Conservation (phyloP, 2,113 vertebrate genomes). For the Struthidea cinerea region DNA sequence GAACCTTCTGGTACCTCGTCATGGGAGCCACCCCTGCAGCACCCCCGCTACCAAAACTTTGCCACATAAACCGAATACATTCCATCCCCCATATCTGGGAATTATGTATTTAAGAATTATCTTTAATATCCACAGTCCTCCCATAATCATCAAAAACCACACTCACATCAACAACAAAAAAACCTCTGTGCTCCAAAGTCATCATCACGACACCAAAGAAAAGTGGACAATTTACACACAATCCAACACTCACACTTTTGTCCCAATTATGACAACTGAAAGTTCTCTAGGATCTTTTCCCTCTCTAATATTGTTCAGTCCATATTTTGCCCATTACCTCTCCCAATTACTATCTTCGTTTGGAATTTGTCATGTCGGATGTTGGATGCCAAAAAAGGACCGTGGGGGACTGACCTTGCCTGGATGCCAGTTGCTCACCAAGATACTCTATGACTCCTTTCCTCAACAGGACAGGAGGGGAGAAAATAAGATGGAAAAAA, state of each 20-base stretch:
- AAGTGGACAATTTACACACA: neutral
- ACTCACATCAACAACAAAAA: neutral
- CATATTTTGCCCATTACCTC: neutral
- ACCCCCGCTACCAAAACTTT: accelerated
- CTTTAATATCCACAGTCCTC: neutral
- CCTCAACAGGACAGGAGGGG: neutral
- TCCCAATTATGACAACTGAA: neutral
- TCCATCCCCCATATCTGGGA: neutral
- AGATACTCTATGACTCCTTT: neutral
- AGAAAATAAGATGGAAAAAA: neutral
- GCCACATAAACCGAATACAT: neutral
- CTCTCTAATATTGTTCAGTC: neutral
- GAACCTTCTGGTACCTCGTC: neutral
- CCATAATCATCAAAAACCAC: neutral
- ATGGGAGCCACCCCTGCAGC: neutral
- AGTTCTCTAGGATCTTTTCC: accelerated
- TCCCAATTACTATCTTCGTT: neutral
- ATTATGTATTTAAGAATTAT: neutral
- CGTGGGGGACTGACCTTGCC: neutral
- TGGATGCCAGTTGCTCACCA: neutral
- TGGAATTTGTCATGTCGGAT: neutral
- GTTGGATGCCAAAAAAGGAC: neutral
- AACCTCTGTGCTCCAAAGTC: neutral
- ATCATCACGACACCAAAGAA: neutral
- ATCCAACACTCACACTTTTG: too few relatives aligned